phyloP scores from a whole-genome alignment of 2,888 invertebrate genomes.

The Noctuana brunneofusca region DNA sequence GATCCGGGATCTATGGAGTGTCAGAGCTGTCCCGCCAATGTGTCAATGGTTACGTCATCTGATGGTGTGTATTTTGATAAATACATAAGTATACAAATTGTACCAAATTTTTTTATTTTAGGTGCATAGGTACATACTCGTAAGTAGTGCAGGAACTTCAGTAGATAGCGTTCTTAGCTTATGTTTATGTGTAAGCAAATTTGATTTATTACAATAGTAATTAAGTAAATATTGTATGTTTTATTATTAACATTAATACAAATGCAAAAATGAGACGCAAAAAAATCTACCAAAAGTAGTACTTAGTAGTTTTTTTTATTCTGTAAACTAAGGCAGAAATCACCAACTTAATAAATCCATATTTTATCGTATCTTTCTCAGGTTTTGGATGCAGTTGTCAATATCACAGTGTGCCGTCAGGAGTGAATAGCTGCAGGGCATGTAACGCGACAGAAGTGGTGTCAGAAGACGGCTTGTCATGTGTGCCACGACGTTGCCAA shows the following conservation, averaged over 20 bases:
- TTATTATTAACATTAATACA: too few relatives aligned
- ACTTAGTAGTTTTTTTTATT: background rate
- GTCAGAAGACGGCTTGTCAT: constrained; percentile 60
- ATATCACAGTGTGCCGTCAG: constrained; percentile 56
- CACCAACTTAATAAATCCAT: background rate
- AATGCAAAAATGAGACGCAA: too few relatives aligned
- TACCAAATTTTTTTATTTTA: too few relatives aligned
- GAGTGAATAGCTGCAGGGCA: constrained; percentile 51
- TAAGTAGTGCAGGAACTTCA: too few relatives aligned
- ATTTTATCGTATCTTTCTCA: constrained; percentile 43
- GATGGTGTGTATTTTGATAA: constrained; percentile 56
- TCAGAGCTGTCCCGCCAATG: constrained; percentile 58
- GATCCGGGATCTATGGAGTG: constrained; percentile 63
- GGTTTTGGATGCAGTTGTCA: constrained; percentile 68
- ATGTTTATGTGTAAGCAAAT: too few relatives aligned
- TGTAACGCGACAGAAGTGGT: constrained; percentile 67
- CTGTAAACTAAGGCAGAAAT: background rate
- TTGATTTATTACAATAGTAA: too few relatives aligned
- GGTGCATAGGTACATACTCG: too few relatives aligned
- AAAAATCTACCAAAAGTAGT: too few relatives aligned
- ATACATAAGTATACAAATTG: too few relatives aligned
- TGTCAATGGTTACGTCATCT: constrained; percentile 56
- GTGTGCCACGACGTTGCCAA: constrained; percentile 70
- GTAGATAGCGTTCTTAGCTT: too few relatives aligned
- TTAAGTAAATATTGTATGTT: too few relatives aligned